Evolutionary conservation across 2,113 vertebrate species (phyloP).

Genomic region (Actinemys pallida): DNA sequence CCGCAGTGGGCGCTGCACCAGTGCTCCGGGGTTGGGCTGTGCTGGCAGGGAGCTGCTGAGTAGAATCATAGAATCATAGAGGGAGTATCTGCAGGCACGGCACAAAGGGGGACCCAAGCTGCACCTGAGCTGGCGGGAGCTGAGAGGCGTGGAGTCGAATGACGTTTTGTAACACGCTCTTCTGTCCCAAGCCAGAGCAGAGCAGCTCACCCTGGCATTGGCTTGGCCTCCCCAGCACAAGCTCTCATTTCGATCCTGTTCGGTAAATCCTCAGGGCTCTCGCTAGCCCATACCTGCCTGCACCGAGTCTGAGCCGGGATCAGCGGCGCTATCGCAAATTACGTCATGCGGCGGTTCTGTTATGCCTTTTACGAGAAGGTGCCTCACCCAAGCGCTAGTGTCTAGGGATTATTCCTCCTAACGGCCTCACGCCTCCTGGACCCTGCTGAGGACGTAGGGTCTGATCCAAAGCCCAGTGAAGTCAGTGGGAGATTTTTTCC

Average conservation of each 20-base stretch:
- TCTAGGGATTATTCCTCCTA: neutral
- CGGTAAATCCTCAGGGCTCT: too few species aligned
- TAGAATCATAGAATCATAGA: too few species aligned
- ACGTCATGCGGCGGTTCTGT: too few species aligned
- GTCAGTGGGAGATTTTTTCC: neutral
- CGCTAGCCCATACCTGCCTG: too few species aligned
- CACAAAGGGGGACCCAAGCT: conserved; percentile 7
- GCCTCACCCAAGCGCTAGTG: neutral
- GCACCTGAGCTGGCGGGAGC: neutral
- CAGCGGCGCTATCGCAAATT: too few species aligned
- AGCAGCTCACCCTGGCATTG: neutral
- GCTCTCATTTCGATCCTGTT: too few species aligned
- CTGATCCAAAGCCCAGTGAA: neutral
- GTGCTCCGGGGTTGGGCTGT: conserved; percentile 30
- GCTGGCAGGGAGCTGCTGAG: neutral
- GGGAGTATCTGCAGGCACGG: neutral
- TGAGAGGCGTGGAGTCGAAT: neutral
- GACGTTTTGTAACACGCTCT: neutral
- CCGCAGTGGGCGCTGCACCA: neutral
- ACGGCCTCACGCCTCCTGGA: too few species aligned
- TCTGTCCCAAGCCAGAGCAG: neutral
- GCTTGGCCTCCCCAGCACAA: too few species aligned
- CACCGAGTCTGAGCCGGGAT: too few species aligned
- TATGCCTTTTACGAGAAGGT: neutral
- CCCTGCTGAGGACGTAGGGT: too few species aligned